Percentiles rank a stretch among this genome's conserved stretches.
Conservation (phyloP, 2,113 vertebrate genomes). For the Silurus asotus region DNA sequence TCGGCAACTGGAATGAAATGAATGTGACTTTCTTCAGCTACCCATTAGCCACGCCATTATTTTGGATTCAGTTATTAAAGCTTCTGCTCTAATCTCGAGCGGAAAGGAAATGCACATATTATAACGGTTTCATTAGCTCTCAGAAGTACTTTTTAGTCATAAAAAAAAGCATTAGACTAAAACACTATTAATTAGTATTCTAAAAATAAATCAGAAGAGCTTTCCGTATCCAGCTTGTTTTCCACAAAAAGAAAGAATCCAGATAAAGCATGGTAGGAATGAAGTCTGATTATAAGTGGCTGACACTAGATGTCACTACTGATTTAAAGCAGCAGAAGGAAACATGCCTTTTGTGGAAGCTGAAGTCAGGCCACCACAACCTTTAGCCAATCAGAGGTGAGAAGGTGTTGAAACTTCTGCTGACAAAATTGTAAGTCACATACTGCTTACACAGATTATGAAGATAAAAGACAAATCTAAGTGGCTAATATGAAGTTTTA, state of each 20-base stretch:
- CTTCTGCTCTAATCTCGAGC: not conserved
- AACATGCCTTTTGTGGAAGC: constrained; percentile 54
- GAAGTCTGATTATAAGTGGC: constrained; percentile 9
- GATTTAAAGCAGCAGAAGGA: constrained; percentile 10
- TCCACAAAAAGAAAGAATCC: not conserved
- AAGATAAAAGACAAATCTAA: not conserved
- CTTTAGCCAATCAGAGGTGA: constrained; percentile 66
- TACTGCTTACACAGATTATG: not conserved
- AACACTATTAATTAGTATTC: not conserved
- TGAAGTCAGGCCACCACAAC: constrained; percentile 72
- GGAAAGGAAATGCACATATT: not conserved
- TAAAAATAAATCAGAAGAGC: not conserved
- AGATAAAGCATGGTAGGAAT: constrained; percentile 2
- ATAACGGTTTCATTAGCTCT: not conserved
- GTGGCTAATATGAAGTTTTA: not conserved
- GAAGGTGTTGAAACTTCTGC: constrained; percentile 5
- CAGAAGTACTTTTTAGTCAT: not conserved
- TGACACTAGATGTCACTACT: constrained; percentile 70
- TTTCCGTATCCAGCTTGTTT: not conserved
- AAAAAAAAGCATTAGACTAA: not conserved
- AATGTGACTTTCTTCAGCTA: not conserved
- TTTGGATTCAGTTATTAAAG: not conserved
- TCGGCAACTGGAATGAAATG: not conserved
- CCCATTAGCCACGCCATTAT: not conserved
- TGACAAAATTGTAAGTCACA: not conserved